A percentile compares a stretch with the other conserved stretches of the same genome.
Evolutionary conservation across 1,140 invertebrate genomes (phyloP).

Genomic region (Pararge aegeria): DNA sequence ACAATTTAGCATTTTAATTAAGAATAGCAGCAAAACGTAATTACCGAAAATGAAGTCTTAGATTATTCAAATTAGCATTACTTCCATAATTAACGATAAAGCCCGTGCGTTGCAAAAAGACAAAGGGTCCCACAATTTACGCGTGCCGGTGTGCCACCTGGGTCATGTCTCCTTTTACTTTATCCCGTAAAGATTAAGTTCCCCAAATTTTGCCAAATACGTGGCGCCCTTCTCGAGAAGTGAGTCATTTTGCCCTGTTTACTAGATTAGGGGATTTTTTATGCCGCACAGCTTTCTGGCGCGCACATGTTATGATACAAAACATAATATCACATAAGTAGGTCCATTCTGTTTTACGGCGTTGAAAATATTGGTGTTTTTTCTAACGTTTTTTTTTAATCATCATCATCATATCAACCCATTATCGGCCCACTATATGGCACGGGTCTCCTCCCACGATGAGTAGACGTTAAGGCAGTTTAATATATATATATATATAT

Average conservation of each 20-base stretch:
- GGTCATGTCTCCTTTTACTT: slow-evolving; percentile 78
- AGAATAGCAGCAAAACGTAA: slow-evolving; percentile 13
- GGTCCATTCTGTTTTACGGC: background rate
- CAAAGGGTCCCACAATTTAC: slow-evolving; percentile 61
- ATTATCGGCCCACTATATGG: too few relatives aligned
- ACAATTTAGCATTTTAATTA: background rate
- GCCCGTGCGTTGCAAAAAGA: slow-evolving; percentile 52
- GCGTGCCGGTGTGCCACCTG: slow-evolving; percentile 64
- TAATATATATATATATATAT: too few relatives aligned
- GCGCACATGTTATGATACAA: slow-evolving; percentile 19
- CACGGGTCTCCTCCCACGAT: too few relatives aligned
- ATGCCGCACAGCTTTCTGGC: slow-evolving; percentile 58
- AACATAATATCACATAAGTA: slow-evolving; percentile 9
- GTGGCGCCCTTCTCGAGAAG: slow-evolving; percentile 64
- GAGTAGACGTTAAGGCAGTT: too few relatives aligned
- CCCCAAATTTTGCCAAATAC: slow-evolving; percentile 62
- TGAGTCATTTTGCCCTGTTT: slow-evolving; percentile 77
- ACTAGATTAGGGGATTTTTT: slow-evolving; percentile 77
- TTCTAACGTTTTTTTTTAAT: too few relatives aligned
- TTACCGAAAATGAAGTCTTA: slow-evolving; percentile 18
- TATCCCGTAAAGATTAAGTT: slow-evolving; percentile 76
- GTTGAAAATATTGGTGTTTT: background rate
- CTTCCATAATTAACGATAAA: slow-evolving; percentile 62
- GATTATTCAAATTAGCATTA: slow-evolving; percentile 56
- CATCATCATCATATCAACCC: too few relatives aligned